Conservation (phyloP, 2,888 invertebrate genomes). For the Nipponacmea schrenckii region DNA sequence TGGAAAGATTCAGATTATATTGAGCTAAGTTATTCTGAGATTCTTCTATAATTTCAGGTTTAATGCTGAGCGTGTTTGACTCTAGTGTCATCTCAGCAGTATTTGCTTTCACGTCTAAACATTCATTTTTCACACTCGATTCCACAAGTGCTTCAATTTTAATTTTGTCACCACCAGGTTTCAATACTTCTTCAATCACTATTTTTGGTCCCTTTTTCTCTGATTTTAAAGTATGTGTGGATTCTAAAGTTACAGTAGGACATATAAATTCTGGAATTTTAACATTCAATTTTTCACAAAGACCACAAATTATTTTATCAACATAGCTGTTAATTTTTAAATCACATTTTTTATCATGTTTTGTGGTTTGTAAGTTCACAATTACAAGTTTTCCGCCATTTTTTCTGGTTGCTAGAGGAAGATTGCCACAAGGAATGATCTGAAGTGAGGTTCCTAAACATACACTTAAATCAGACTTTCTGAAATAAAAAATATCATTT, state of each 20-base stretch:
- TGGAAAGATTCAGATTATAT: too few relatives aligned
- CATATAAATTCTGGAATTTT: constrained; percentile 79
- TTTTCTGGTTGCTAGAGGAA: constrained; percentile 80
- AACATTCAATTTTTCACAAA: constrained; percentile 75
- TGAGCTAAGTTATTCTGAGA: too few relatives aligned
- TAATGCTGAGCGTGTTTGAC: too few relatives aligned
- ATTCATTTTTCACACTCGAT: too few relatives aligned
- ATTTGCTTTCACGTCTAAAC: too few relatives aligned
- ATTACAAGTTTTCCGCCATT: constrained; percentile 89
- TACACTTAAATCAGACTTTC: constrained; percentile 91
- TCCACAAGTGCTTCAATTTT: too few relatives aligned
- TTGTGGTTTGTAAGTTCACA: constrained; percentile 97
- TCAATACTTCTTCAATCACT: not conserved
- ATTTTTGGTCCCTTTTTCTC: constrained; percentile 25
- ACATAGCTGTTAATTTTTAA: constrained; percentile 89
- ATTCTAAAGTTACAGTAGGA: constrained; percentile 45
- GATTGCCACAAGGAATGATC: constrained; percentile 94
- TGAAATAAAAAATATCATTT: constrained; percentile 69
- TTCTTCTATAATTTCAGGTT: too few relatives aligned
- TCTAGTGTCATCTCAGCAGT: too few relatives aligned
- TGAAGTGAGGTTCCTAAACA: constrained; percentile 97
- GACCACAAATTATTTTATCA: constrained; percentile 76
- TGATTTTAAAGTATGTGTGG: constrained; percentile 40
- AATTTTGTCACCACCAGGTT: not conserved
- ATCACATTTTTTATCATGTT: constrained; percentile 93